Base-by-base conservation (phyloP, 1,140 invertebrate genomes). In the Pomacea maculata region DNA sequence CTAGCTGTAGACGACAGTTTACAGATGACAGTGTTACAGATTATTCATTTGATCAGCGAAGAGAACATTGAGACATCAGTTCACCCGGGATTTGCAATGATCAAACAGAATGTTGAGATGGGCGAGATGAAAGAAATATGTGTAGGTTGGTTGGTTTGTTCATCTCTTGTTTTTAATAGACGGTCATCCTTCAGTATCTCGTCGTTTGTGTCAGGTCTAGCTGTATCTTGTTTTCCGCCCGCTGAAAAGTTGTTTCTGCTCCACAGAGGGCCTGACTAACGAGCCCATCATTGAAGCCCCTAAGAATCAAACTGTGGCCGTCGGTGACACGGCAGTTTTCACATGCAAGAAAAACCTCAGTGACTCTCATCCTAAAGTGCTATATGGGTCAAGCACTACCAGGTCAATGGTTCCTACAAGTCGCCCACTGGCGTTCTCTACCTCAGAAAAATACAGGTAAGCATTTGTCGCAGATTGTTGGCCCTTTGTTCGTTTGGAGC, bases 321-420 rank as follows among this genome's bases (percentile, higher is more conserved):
- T 95, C 79, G 96, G 95, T 55, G 91, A 93, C 82, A 94, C 93
- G 80, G 94, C 93, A 21, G 93, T 87, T 77, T 94, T 97, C 88
- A 93, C 91, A 87, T 97, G 96, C 90, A 92, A 94, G 86, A 94
- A 97, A 82, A 90, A 96, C 0, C 91, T 96, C 2, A 95, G 96
- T 88, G 85, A 87, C 54, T 92, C 95, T 73, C 95, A 96, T 89
- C 94, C 94, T 78, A 94, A 94, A 87, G 91, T 96, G 54, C 93
- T 94, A 84, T 97, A 25, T 97, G 96, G 96, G 93, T 95, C 86
- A 94, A 93, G 92, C 84, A 94, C 83, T 92, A 92, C 82, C 87
- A 92, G 83, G 91, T 90, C 21, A 92, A 92, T 76, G 90, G 87
- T 7, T 90, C 89, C 0, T 90, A 89, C 68, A 70, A 80, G 1